Evolutionary conservation across 2,797 vertebrate genomes (phyloP).

Genomic region (Parauchenoglanis punctatus): DNA sequence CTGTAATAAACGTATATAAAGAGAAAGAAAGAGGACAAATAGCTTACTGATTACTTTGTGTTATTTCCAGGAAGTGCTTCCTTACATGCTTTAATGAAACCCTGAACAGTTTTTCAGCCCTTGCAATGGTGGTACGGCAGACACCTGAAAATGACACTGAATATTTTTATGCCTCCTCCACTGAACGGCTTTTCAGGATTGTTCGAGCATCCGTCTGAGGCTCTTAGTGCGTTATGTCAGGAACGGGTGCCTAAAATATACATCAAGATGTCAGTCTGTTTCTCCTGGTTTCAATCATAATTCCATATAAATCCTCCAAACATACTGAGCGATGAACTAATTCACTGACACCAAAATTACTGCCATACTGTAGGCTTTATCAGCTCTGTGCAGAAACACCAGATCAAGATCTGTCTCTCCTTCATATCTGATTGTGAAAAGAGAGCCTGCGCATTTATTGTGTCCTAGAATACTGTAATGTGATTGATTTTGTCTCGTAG

Average conservation of each 20-base stretch:
- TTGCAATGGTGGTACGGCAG: no score
- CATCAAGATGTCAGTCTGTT: no score
- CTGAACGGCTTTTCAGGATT: neutral
- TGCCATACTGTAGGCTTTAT: no score
- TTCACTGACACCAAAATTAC: neutral
- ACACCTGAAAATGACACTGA: neutral
- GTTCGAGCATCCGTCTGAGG: neutral
- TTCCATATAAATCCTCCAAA: no score
- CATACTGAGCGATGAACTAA: neutral
- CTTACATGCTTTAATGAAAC: neutral
- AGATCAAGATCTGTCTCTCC: no score
- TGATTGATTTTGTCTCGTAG: slow-evolving; percentile 60
- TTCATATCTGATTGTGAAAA: no score
- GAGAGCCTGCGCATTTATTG: neutral
- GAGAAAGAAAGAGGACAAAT: neutral
- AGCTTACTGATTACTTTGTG: neutral
- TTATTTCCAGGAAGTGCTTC: neutral
- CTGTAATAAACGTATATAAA: neutral
- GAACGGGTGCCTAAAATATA: neutral
- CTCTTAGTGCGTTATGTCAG: neutral
- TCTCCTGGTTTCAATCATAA: no score
- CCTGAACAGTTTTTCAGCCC: neutral
- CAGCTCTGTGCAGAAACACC: no score
- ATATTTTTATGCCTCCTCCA: neutral
- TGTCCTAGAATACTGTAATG: neutral